Base-by-base conservation (phyloP, 2,888 invertebrate species). In the Philopedon plagiatum region DNA sequence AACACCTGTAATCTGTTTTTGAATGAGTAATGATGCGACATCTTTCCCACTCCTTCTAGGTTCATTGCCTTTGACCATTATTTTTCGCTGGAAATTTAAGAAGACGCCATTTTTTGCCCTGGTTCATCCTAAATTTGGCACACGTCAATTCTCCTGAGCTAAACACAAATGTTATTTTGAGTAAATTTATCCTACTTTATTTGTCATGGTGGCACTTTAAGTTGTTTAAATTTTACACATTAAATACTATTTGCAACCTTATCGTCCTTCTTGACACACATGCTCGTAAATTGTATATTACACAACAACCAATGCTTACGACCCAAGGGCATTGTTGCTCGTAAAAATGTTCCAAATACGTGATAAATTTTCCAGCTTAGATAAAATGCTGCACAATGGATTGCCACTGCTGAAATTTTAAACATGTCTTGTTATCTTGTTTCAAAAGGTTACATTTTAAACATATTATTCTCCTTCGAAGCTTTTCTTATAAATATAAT, bases 331-430 rank as follows among this genome's bases (percentile, higher is more conserved):
- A 54, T 26, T 51, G 37, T 63, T 54, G 37, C 32, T 51, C 51
- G 63, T 51, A 63, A 51, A 37, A 63, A 39, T 51, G 51, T 54
- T 54, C 39, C 32, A 26, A 51, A 63, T 54, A 63, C 63, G 63
- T 63, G 63, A 63, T 63, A 63, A 63, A 63, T 63, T 63, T 54
- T 21, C 49, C 21, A 18, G 13, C 15, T 61, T 18, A 32, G 41
- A 29, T 61, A 44, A 46, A 61, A 46, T 44, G 61, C 18, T 46
- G 32, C 46, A 61, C 61, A 29, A 29, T 54, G 51, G 29, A 29
- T 39, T 15, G 39, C 39, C 39, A n/a, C 39, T 39, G 13, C 15
- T 15, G 39, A 39, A 15, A 39, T n/a, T 39, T 15, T 39, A 39
- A 39, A 13, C 39, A 15, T 15, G 39, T 2, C 34, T 26, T 26